Conservation (phyloP, 2,113 vertebrate species). For the Microtus ochrogaster region DNA sequence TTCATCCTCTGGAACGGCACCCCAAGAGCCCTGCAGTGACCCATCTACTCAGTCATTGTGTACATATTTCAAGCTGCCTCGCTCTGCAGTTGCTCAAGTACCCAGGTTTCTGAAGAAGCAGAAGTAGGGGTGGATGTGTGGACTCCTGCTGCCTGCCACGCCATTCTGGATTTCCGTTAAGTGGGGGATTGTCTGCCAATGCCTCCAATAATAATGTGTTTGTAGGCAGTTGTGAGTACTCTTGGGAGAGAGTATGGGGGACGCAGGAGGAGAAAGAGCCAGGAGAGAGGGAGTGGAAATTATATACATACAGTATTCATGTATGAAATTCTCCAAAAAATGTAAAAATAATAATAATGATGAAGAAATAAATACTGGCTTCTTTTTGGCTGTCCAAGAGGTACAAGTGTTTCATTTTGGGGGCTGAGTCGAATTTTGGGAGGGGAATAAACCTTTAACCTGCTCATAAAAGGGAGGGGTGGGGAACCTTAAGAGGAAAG, state of each 20-base stretch:
- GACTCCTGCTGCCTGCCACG: background rate
- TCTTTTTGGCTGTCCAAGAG: background rate
- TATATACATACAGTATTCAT: background rate
- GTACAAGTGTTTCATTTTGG: background rate
- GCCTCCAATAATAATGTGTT: background rate
- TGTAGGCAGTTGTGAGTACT: background rate
- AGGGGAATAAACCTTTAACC: background rate
- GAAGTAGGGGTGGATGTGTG: background rate
- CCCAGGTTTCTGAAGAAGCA: conserved; percentile 7
- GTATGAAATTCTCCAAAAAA: background rate
- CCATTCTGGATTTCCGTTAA: fast-evolving
- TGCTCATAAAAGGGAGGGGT: background rate
- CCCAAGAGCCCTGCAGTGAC: conserved; percentile 72
- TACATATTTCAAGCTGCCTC: conserved; percentile 57
- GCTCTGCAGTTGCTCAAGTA: background rate
- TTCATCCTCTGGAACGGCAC: conserved; percentile 60
- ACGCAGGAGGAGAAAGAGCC: background rate
- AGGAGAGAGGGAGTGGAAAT: background rate
- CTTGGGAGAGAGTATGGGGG: background rate
- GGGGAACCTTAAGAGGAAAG: background rate
- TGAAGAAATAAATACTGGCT: background rate
- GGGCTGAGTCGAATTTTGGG: conserved; percentile 18
- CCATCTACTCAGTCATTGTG: conserved; percentile 70
- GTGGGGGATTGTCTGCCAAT: background rate
- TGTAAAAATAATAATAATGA: background rate